Percentiles rank a stretch among this genome's conserved stretches.
Conservation (phyloP, 2,888 invertebrate species). For the Cotesia congregata region DNA sequence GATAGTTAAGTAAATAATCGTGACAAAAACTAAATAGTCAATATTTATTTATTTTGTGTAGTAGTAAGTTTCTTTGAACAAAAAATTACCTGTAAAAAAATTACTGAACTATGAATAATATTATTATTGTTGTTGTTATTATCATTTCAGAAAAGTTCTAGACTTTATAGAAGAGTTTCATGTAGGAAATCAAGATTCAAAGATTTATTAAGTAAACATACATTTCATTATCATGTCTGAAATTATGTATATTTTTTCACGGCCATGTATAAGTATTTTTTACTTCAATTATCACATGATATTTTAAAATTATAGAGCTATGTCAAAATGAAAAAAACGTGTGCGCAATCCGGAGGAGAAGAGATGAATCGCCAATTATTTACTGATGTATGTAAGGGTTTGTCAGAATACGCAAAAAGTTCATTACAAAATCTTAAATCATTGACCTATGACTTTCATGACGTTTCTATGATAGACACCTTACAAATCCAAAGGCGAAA, state of each 20-base stretch:
- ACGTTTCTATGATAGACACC: neutral
- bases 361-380: neutral
- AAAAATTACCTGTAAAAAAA: no score
- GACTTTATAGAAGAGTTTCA: neutral
- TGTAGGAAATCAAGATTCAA: neutral
- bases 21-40: no score
- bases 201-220: neutral
- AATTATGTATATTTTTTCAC: neutral
- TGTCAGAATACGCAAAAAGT: neutral
- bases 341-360: neutral
- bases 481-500: no score
- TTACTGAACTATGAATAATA: neutral
- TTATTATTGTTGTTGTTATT: neutral
- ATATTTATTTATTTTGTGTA: no score
- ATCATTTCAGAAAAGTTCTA: neutral
- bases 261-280: neutral
- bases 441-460: neutral
- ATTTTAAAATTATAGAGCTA: neutral
- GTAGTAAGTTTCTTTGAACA: no score
- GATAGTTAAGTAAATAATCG: no score
- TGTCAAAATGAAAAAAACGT: neutral
- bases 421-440: neutral
- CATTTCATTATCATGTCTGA: neutral
- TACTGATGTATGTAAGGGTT: neutral
- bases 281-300: neutral